A percentile compares a stretch with the other conserved stretches of the same genome.
Evolutionary conservation across 2,113 vertebrate species (phyloP).

Genomic region (Ptilorrhoa leucosticta): DNA sequence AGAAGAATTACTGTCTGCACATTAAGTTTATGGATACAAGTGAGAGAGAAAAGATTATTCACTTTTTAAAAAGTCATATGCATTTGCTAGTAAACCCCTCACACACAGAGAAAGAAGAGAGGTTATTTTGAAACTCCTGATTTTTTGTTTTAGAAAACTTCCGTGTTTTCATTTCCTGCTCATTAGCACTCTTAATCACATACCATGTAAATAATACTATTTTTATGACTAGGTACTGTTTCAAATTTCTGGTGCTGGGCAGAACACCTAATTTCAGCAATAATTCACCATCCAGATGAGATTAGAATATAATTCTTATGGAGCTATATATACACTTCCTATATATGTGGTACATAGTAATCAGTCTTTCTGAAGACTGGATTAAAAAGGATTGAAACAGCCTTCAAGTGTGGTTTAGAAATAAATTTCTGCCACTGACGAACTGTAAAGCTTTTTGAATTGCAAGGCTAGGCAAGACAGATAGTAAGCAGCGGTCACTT

Average conservation of each 20-base stretch:
- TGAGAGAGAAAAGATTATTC: background rate
- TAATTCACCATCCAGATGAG: background rate
- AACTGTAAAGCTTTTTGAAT: background rate
- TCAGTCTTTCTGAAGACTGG: background rate
- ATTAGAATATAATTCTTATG: background rate
- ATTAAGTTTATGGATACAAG: background rate
- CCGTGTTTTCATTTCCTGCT: background rate
- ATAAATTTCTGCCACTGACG: background rate
- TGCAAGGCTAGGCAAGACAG: background rate
- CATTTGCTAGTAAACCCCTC: background rate
- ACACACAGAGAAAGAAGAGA: background rate
- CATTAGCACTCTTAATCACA: background rate
- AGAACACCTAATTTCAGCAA: background rate
- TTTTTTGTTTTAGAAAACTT: background rate
- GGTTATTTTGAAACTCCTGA: background rate
- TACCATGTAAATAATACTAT: background rate
- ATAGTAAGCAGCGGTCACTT: background rate
- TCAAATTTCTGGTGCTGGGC: background rate
- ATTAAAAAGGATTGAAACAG: background rate
- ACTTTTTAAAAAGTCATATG: background rate
- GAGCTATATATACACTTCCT: background rate
- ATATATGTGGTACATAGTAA: background rate
- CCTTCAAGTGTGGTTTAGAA: background rate
- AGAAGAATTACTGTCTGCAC: background rate
- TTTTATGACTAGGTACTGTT: background rate